Evolutionary conservation across 2,888 invertebrate species (phyloP), one percentile per base, ranked within the genome.

Genomic region (Oeneis ivallda): DNA sequence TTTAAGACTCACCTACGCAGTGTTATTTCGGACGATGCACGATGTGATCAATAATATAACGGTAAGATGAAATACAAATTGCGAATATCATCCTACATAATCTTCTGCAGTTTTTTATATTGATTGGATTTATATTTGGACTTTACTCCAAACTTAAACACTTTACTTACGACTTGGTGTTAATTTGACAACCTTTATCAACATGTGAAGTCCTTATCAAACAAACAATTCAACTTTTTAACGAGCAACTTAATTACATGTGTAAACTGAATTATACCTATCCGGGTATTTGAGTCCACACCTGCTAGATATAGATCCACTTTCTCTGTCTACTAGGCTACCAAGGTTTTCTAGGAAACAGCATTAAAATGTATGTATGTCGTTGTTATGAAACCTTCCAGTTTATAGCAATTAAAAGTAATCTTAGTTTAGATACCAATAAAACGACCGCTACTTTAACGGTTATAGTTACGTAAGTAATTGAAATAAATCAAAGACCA

Each of bases 351-450:
- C 41, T 19, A 56, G 19, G 41, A 56, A 56, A 41, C 17, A 41
- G 19, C 54, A 54, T 54, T 54, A 54, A 54, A 54, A n/a, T n/a
- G n/a, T 37, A 54, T 37, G 39, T 54, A 54, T 37, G 17, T 19
- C 39, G 39, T 54, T 54, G 39, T 54, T 54, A 54, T 54, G 56
- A 56, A 56, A 56, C 56, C 41, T 41, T 39, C 56, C 56, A 56
- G 56, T 56, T 56, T 56, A 56, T 41, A 41, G 56, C 56, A 56
- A 41, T 56, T 41, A 41, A 56, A 41, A 56, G 41, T 41, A 19
- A 41, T 56, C 56, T 56, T 17, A 56, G 49, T 34, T 47, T 59
- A 17, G 47, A 10, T 9, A 49, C 37, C 34, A 59, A 59, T 59
- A 59, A 49, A 59, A 45, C 47, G 47, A 19, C 41, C 56, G 19